Evolutionary conservation across 2,888 invertebrate genomes (phyloP).

Genomic region (Megastigmus dorsalis): DNA sequence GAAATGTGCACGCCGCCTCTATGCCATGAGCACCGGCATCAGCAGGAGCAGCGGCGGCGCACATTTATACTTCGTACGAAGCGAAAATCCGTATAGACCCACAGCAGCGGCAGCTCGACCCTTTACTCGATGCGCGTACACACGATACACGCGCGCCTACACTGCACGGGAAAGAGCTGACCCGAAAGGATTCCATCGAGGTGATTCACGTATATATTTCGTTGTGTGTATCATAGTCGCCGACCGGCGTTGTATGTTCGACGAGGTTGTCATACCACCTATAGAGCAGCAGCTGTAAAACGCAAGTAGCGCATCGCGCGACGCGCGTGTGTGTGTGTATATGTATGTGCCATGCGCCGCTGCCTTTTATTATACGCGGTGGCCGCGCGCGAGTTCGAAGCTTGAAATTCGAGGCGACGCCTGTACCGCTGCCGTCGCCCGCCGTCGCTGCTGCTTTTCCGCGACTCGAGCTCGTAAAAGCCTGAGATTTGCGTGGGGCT

Average conservation of each 20-base stretch:
- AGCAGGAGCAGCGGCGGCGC: too few relatives aligned
- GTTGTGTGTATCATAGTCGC: too few relatives aligned
- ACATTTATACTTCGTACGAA: background rate
- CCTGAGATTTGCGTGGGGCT: background rate
- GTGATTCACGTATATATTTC: conserved; percentile 4
- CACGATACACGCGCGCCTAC: background rate
- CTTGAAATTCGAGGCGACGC: background rate
- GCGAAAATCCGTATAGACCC: background rate
- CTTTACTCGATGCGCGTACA: background rate
- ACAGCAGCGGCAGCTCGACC: background rate
- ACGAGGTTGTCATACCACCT: background rate
- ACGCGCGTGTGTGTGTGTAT: background rate
- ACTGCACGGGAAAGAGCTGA: too few relatives aligned
- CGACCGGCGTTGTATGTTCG: background rate
- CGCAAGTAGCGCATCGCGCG: background rate
- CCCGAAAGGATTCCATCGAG: too few relatives aligned
- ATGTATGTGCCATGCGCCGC: too few relatives aligned
- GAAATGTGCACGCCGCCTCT: background rate
- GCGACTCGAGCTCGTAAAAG: background rate
- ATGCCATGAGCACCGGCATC: too few relatives aligned
- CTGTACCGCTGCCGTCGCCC: too few relatives aligned
- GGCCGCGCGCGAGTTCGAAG: background rate
- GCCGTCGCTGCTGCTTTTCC: background rate
- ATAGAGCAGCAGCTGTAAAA: background rate
- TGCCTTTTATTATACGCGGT: background rate